Base-by-base conservation (phyloP, 92 coral and sea anemone genomes). In the Zoanthus gigantus region DNA sequence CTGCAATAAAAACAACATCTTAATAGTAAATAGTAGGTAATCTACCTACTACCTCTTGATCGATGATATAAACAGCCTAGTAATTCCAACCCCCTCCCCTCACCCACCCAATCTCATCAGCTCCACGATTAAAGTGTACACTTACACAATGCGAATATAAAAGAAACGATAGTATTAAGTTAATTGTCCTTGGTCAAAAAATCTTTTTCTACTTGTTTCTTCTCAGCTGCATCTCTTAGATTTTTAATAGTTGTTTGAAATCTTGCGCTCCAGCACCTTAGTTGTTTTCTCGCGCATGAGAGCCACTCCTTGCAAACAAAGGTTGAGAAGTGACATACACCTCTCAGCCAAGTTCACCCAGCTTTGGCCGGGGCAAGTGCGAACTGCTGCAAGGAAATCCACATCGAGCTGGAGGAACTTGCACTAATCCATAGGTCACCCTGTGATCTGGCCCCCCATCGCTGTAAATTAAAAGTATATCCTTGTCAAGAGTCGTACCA, bases 391-490 rank as follows among this genome's bases (percentile, higher is more conserved):
- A 68, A 42, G 73, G 30, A 68, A 34, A 68, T 29, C 1, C 45
- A 68, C 73, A 68, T 15, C 42, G 30, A 23, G 23, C 23, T 23
- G 23, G 73, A 68, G 73, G 37, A 68, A 32, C 74, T 32, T 71
- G 74, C 47, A 85, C 82, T 2, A 72, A 74, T 16, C 68, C 65
- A 30, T 85, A 85, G 72, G 88, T 74, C 13, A 37, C 48, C 5
- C 82, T 37, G 69, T 84, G 88, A 53, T 84, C 88, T 0, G 82
- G 82, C 30, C 74, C 82, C 0, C 58, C 74, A 34, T 74, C 88
- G 10, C 52, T 84, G 52, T 84, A 72, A 54, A 54, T 54, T 54
- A 54, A 54, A 16, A 54, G 60, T 54, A 54, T 7, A 54, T 54
- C 60, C 60, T 54, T 54, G 60, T 54, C 12, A 54, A 54, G 60